Base-by-base conservation (phyloP, 2,888 invertebrate species). In the Dendrolimus pini region DNA sequence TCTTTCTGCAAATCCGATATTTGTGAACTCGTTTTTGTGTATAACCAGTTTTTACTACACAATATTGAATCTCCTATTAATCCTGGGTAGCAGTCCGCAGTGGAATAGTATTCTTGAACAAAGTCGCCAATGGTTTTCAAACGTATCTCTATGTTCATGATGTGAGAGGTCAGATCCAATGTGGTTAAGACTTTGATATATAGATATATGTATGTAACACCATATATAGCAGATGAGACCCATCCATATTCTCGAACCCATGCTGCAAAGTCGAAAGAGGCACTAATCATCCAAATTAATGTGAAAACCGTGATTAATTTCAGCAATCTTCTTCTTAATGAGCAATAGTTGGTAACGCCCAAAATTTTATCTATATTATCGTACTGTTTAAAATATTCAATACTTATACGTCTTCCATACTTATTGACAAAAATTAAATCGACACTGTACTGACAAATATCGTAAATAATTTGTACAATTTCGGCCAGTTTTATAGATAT, bases 121-220 rank as follows among this genome's bases (percentile, higher is more conserved):
- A 75, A 64, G 58, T 83, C 75, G 30, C 72, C 74, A 6, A 87
- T 70, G 13, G 72, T 67, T 57, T 64, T 68, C n/a, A 88, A 59
- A 55, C 87, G 72, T 54, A 66, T 70, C 62, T 82, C 79, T 9
- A 83, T 70, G 1, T 84, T 78, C 65, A 77, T 73, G 7, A 82
- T 71, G 60, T 88, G 82, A 41, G 77, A 72, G 42, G 80, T 79
- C 30, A 87, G 66, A 64, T 86, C 82, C 30, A 87, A 59, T 7
- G 72, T 80, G 1, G 81, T 82, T 1, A 85, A 60, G 18, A 85
- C 82, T 74, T 86, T 88, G 52, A 85, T 75, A n/a, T 80, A 68
- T 18, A 84, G 61, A 66, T 75, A 85, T 2, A 83, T 41, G 60
- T 85, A 85, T 7, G 76, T 58, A 9, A 77, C 30, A 1, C 75